phyloP scores from a whole-genome alignment of 1,140 invertebrate genomes.

The Camponotus vicinus region DNA sequence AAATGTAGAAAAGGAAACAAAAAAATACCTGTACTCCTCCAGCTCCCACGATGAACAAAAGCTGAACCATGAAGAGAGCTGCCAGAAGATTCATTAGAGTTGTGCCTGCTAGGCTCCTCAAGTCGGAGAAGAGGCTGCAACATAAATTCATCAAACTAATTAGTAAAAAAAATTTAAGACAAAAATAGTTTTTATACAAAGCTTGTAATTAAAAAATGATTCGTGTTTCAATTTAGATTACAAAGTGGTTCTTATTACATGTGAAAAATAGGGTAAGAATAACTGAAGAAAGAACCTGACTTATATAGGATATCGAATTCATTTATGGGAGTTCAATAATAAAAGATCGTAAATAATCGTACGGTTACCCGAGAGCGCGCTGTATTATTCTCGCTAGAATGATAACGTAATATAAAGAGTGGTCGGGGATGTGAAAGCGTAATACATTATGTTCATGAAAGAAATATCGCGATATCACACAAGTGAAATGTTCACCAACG shows the following conservation, averaged over 20 bases:
- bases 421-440: neutral
- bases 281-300: neutral
- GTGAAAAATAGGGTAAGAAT: neutral
- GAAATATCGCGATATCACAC: conserved; percentile 16
- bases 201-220: neutral
- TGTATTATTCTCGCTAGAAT: conserved; percentile 13
- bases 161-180: neutral
- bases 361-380: neutral
- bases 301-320: neutral
- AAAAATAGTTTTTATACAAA: conserved; percentile 22
- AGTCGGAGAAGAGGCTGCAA: conserved; percentile 90
- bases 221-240: neutral
- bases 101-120: conserved; percentile 89
- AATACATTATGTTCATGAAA: conserved; percentile 5
- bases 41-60: conserved; percentile 90
- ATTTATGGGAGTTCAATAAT: neutral
- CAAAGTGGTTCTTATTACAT: neutral
- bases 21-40: conserved; percentile 88
- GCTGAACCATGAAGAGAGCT: conserved; percentile 89
- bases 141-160: conserved; percentile 69
- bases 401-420: conserved; percentile 33
- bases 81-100: conserved; percentile 90
- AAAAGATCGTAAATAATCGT: conserved; percentile 1
- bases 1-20: neutral
- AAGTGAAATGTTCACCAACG: neutral